Conservation (phyloP, 2,888 invertebrate genomes). For the Polydesmus complanatus region DNA sequence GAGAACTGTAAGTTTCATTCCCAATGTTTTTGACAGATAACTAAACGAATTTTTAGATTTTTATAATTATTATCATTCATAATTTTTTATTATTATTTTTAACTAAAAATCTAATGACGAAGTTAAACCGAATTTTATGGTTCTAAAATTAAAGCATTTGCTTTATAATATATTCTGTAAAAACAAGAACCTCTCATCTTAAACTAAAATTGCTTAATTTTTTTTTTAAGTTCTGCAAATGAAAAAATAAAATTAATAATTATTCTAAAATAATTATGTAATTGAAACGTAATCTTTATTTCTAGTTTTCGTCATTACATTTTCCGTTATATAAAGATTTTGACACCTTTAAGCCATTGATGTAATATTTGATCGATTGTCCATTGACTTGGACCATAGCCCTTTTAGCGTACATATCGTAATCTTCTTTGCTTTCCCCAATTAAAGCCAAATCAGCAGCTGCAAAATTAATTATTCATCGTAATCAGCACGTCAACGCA, state of each 20-base stretch:
- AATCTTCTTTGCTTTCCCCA: constrained; percentile 5
- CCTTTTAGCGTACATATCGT: constrained; percentile 7
- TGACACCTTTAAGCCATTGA: constrained; percentile 8
- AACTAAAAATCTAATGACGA: too few relatives aligned
- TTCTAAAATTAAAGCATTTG: too few relatives aligned
- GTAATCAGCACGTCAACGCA: too few relatives aligned
- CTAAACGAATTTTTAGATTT: too few relatives aligned
- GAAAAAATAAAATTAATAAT: not conserved
- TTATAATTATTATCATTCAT: too few relatives aligned
- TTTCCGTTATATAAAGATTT: not conserved
- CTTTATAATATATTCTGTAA: too few relatives aligned
- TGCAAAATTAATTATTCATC: constrained; percentile 1
- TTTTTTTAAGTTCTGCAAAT: not conserved
- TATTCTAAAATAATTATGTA: not conserved
- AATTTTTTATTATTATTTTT: too few relatives aligned
- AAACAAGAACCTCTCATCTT: too few relatives aligned
- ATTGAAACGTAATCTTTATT: not conserved
- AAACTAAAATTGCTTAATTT: too few relatives aligned
- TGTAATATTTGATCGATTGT: constrained; percentile 1
- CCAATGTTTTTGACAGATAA: constrained; percentile 5
- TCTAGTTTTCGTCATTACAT: not conserved
- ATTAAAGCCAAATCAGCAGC: constrained; percentile 10
- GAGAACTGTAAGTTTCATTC: constrained; percentile 1
- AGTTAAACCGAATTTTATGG: too few relatives aligned
- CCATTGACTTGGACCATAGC: constrained; percentile 6